phyloP scores from a whole-genome alignment of 2,888 invertebrate genomes.

The Morpho achilles region DNA sequence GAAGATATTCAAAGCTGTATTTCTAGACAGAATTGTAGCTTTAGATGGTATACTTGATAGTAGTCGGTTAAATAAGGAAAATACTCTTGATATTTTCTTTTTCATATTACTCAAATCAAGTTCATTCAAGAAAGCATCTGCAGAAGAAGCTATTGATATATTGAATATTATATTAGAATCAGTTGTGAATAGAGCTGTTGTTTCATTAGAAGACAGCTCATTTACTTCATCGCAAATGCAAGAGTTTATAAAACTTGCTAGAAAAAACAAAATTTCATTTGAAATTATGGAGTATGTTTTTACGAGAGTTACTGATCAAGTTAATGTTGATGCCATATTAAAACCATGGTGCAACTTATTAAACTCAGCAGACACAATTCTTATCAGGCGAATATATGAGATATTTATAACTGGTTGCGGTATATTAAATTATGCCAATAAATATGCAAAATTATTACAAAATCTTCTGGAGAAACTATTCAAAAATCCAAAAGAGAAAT shows the following conservation, averaged over 20 bases:
- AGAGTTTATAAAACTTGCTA: conserved; percentile 53
- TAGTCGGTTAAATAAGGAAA: conserved; percentile 45
- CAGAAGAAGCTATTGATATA: conserved; percentile 54
- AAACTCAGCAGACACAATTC: conserved; percentile 50
- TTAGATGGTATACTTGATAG: conserved; percentile 51
- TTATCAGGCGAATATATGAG: conserved; percentile 64
- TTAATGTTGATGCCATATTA: conserved; percentile 53
- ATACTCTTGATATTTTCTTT: conserved; percentile 52
- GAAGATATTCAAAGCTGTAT: conserved; percentile 50
- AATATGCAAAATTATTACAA: conserved; percentile 59
- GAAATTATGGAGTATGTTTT: conserved; percentile 78
- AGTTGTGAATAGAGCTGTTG: conserved; percentile 53
- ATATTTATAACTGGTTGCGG: conserved; percentile 70
- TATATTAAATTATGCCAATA: conserved; percentile 51
- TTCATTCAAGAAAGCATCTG: conserved; percentile 51
- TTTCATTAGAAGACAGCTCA: conserved; percentile 43
- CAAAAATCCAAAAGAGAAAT: conserved; percentile 58
- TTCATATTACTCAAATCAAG: conserved; percentile 66
- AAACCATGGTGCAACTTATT: conserved; percentile 69
- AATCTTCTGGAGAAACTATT: conserved; percentile 68
- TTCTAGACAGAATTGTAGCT: conserved; percentile 42
- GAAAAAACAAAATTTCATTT: conserved; percentile 71
- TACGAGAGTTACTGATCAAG: conserved; percentile 65
- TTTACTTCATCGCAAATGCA: conserved; percentile 51
- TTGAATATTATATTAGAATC: conserved; percentile 65